Base-by-base conservation (phyloP, 2,888 invertebrate genomes). In the Parnassius mnemosyne region DNA sequence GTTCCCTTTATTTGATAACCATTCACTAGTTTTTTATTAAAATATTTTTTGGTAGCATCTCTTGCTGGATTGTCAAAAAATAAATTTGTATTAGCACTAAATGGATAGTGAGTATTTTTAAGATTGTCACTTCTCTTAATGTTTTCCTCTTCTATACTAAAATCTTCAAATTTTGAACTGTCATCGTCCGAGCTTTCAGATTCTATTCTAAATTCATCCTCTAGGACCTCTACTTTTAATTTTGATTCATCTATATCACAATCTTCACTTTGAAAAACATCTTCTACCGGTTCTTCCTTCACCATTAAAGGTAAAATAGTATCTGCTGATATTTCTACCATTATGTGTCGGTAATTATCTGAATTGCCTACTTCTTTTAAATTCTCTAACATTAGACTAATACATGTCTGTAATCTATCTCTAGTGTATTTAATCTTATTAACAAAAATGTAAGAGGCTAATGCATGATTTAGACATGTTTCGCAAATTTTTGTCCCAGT, bases 401-500 rank as follows among this genome's bases (percentile, higher is more conserved):
- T 66, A 54, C 89, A 90, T 0, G 71, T 77, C 3, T 81, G 74
- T 12, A 91, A 68, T 41, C 90, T 80, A 65, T 79, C 75, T 66
- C 82, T 78, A 62, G 80, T 76, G 51, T 82, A 82, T 16, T 76
- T 72, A 7, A 78, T 77, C 63, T 85, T 83, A 20, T 78, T 74
- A 60, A 79, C 77, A 57, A 90, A 89, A 47, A 87, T 71, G 59
- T 87, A 89, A 9, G 87, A 74, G 1, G 79, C 80, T 9, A 89
- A 77, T 2, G 87, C 83, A 65, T 79, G 78, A 61, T 84, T 79
- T 65, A 87, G 73, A 71, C 90, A 91, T 61, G 77, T 80, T 70
- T 86, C 79, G 64, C 90, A 91, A 73, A 91, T 83, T 81, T 87
- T 89, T 65, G 81, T 80, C 62, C 87, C 88, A 42, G 80, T 79